Conservation (phyloP, 2,797 vertebrate species). For the Epinephelus malabaricus region DNA sequence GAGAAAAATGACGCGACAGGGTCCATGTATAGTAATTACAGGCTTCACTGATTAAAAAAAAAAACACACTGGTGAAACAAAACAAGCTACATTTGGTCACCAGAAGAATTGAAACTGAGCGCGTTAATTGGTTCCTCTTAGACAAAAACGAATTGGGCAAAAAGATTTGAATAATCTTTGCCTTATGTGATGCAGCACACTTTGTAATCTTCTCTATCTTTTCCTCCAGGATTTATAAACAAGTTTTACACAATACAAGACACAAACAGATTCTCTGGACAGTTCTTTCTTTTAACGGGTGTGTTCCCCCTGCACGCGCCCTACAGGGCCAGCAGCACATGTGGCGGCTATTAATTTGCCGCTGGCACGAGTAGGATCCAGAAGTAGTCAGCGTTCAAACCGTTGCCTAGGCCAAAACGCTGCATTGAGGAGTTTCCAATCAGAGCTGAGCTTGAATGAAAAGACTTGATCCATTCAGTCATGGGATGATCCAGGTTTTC, state of each 20-base stretch:
- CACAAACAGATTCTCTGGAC: constrained; percentile 39
- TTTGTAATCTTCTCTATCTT: constrained; percentile 19
- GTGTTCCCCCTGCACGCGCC: not conserved
- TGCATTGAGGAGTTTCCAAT: constrained; percentile 32
- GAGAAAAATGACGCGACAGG: constrained; percentile 46
- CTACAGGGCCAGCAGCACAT: constrained; percentile 40
- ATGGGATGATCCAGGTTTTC: not conserved
- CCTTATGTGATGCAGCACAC: constrained; percentile 49
- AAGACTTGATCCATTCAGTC: constrained; percentile 19
- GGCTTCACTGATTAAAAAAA: constrained; percentile 54
- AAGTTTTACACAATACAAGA: constrained; percentile 37
- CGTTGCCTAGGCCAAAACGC: not conserved
- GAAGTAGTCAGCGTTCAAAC: constrained; percentile 13
- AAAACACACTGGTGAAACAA: constrained; percentile 45
- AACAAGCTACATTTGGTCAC: constrained; percentile 69
- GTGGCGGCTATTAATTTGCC: constrained; percentile 48
- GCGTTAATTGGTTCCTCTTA: constrained; percentile 60
- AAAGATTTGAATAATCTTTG: constrained; percentile 57
- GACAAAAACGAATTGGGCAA: constrained; percentile 34
- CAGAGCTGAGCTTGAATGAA: constrained; percentile 32
- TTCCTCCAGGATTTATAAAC: constrained; percentile 45
- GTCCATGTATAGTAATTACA: constrained; percentile 53
- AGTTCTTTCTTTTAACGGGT: constrained; percentile 1
- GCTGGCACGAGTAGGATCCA: constrained; percentile 39
- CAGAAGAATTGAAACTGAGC: constrained; percentile 65